Evolutionary conservation across 2,797 vertebrate species (phyloP).

Genomic region (Gadopsis bispinosus): DNA sequence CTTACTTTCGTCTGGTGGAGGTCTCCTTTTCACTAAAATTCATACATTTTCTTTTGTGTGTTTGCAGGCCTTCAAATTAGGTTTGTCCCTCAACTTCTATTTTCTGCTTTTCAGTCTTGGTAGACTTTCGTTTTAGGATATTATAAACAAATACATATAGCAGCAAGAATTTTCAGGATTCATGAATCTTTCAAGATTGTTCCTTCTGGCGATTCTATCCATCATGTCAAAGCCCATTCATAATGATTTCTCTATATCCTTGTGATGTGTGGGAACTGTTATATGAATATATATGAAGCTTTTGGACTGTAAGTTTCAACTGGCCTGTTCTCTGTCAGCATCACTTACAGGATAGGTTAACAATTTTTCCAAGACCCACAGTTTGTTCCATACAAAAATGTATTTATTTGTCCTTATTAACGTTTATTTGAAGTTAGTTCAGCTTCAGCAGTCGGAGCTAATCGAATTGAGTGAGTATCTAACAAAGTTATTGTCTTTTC

Average conservation of each 20-base stretch:
- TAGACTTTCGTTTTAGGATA: not conserved
- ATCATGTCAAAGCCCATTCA: constrained; percentile 18
- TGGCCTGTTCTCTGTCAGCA: constrained; percentile 8
- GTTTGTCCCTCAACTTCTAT: not conserved
- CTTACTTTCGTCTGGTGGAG: not conserved
- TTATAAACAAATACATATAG: constrained; percentile 6
- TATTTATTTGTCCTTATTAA: not conserved
- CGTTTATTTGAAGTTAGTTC: not conserved
- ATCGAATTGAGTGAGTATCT: not conserved
- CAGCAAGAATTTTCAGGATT: not conserved
- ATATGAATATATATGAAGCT: constrained; percentile 30
- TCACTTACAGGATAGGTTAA: constrained; percentile 4
- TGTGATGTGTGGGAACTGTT: constrained; percentile 1
- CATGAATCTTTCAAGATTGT: not conserved
- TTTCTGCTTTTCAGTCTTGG: not conserved
- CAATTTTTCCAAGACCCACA: not conserved
- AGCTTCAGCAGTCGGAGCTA: not conserved
- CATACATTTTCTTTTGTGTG: constrained; percentile 13
- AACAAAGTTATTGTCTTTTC: not conserved
- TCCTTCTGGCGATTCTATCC: constrained; percentile 1
- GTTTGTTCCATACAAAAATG: not conserved
- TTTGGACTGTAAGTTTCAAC: not conserved
- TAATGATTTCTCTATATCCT: constrained; percentile 1
- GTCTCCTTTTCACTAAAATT: not conserved
- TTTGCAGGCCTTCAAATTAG: not conserved